These are phyloP conservation scores for Rhopalosiphum maidis DNA, from an alignment of 1,140 invertebrate genomes.

Conservation along the genomic window DNA sequence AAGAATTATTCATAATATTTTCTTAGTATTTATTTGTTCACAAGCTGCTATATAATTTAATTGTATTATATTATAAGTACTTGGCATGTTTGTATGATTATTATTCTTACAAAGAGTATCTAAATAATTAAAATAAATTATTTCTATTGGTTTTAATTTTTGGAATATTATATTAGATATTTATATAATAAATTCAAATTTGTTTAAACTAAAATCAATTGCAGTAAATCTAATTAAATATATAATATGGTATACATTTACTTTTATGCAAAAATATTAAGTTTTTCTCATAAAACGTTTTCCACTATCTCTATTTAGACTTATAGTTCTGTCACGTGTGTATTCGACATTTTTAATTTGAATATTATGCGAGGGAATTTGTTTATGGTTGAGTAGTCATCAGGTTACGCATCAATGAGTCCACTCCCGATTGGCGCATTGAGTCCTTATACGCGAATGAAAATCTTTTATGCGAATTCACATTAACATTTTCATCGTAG, in stretches of 20 bases:
- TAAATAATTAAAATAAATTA: background rate
- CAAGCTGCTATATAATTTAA: background rate
- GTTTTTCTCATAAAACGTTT: conserved; percentile 14
- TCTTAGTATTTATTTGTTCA: background rate
- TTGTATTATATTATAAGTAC: background rate
- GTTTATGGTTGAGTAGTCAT: conserved; percentile 37
- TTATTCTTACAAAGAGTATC: background rate
- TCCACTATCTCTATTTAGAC: background rate
- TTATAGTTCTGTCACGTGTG: conserved; percentile 33
- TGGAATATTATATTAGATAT: background rate
- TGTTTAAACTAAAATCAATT: background rate
- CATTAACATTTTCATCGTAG: conserved; percentile 54
- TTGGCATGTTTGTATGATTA: background rate
- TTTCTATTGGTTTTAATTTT: background rate
- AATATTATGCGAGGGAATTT: conserved; percentile 56
- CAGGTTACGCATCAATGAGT: conserved; percentile 48
- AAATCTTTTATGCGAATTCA: conserved; percentile 53
- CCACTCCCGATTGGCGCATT: background rate
- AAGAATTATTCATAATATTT: background rate
- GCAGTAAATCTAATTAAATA: background rate
- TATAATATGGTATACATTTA: background rate
- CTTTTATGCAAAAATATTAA: conserved; percentile 21
- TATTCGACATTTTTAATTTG: conserved; percentile 51
- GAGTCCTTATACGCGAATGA: conserved; percentile 9
- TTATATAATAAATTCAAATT: background rate